phyloP scores from a whole-genome alignment of 2,113 vertebrate genomes.

The Chlamydotis undulata region DNA sequence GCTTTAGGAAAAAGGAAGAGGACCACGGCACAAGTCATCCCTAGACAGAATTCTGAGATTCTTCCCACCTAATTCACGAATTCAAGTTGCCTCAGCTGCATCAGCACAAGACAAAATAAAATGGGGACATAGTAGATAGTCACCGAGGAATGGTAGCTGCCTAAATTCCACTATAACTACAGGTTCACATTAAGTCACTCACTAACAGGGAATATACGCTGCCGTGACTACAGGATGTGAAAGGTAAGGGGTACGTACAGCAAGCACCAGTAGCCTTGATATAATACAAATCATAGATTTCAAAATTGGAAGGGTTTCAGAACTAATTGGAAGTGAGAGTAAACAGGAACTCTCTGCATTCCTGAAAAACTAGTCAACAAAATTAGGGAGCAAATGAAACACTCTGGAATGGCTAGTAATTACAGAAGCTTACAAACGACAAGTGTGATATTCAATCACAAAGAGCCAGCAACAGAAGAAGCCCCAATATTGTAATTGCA shows the following conservation, averaged over 20 bases:
- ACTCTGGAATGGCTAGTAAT: background rate
- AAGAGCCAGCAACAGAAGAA: background rate
- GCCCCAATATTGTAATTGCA: constrained; percentile 13
- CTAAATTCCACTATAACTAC: background rate
- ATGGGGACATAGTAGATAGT: background rate
- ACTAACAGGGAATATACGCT: background rate
- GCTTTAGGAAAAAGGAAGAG: background rate
- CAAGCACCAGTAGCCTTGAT: background rate
- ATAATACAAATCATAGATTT: background rate
- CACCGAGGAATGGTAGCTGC: background rate
- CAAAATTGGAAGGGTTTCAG: background rate
- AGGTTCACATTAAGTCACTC: background rate
- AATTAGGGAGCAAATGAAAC: constrained; percentile 22
- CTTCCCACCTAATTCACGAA: background rate
- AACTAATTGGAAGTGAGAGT: background rate
- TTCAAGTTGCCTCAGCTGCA: background rate
- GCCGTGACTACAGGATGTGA: background rate
- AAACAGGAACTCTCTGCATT: background rate
- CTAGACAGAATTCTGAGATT: background rate
- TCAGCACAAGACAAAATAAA: background rate
- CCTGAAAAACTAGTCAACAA: constrained; percentile 14
- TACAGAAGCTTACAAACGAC: background rate
- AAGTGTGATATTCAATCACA: background rate
- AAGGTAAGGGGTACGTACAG: background rate
- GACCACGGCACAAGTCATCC: background rate